Conservation (phyloP, 30 jellyfish, hydroid and myxozoan genomes). For the Aurelia sp. region DNA sequence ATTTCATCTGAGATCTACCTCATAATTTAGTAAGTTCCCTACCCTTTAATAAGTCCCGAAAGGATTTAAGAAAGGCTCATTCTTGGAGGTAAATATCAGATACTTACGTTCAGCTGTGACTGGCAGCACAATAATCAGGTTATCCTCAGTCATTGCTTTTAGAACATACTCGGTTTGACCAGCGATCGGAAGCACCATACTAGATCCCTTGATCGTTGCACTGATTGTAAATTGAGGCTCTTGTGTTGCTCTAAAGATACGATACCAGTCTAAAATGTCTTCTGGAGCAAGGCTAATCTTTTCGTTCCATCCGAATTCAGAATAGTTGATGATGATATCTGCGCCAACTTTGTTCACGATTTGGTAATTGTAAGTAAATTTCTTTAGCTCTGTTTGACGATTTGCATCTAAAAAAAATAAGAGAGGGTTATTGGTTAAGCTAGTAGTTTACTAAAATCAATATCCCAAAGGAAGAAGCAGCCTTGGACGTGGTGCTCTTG, state of each 20-base stretch:
- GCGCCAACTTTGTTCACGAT: slow-evolving; percentile 80
- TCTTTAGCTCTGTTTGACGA: slow-evolving; percentile 73
- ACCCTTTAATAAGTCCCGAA: no score
- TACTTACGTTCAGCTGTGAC: slow-evolving; percentile 86
- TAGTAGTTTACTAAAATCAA: no score
- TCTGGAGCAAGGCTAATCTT: slow-evolving; percentile 74
- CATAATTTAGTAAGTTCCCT: no score
- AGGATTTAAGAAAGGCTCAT: no score
- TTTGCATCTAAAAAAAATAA: slow-evolving; percentile 29
- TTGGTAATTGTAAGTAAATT: slow-evolving; percentile 82
- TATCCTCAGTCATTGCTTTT: slow-evolving; percentile 61
- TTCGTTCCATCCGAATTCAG: slow-evolving; percentile 96
- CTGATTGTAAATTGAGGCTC: slow-evolving; percentile 80
- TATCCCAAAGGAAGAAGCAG: no score
- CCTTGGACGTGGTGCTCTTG: no score
- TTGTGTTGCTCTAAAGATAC: slow-evolving; percentile 79
- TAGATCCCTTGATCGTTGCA: slow-evolving; percentile 71
- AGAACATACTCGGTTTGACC: slow-evolving; percentile 74
- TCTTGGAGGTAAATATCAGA: no score
- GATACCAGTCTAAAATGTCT: slow-evolving; percentile 87
- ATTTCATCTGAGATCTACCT: no score
- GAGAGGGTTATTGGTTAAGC: no score
- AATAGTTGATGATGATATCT: slow-evolving; percentile 64
- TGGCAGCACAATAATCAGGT: slow-evolving; percentile 64
- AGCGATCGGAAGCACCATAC: slow-evolving; percentile 75